Conservation (phyloP, 92 coral and sea anemone species). For the Siderastrea siderea region DNA sequence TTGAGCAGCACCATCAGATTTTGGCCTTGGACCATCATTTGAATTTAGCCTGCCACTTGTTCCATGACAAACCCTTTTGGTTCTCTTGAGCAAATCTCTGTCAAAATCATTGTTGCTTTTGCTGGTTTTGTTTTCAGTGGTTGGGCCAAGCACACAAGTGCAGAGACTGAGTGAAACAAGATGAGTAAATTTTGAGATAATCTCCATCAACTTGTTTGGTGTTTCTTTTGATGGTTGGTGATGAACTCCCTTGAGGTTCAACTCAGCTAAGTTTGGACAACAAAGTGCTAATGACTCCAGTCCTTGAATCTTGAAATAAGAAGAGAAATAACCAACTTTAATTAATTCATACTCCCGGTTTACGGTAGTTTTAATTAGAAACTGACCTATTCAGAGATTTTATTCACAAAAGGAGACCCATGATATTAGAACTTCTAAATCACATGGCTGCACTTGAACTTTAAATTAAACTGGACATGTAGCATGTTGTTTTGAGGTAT, state of each 20-base stretch:
- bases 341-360: not conserved
- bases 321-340: not conserved
- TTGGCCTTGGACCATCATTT: not conserved
- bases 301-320: conserved; percentile 27
- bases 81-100: not conserved
- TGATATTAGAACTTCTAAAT: no score
- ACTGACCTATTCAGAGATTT: no score
- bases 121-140: not conserved
- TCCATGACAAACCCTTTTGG: conserved; percentile 10
- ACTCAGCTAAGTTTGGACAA: conserved; percentile 16
- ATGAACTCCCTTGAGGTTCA: conserved; percentile 47
- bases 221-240: not conserved
- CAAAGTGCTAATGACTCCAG: conserved; percentile 23
- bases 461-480: no score
- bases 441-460: no score
- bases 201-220: not conserved
- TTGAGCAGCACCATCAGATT: not conserved
- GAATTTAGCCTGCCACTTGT: not conserved
- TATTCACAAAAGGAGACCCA: no score
- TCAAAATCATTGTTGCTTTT: not conserved
- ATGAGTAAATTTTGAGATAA: conserved; percentile 19
- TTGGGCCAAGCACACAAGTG: conserved; percentile 5
- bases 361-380: no score
- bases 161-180: conserved; percentile 37
- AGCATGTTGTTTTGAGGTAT: no score